These are phyloP conservation scores for Anguilla obscura DNA, from an alignment of 2,797 vertebrate species.

Conservation along the genomic window DNA sequence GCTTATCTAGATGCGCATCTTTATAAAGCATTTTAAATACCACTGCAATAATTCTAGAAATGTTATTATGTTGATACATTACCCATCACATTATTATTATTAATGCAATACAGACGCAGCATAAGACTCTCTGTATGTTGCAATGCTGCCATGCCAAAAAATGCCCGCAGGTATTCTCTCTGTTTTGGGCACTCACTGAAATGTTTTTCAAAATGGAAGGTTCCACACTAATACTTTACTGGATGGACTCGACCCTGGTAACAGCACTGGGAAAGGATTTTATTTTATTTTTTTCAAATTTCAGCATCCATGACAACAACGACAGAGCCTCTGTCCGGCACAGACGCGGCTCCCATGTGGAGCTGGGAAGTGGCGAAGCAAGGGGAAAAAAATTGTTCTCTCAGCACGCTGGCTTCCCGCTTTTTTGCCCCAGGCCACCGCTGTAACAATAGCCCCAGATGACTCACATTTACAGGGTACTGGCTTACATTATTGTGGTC, in stretches of 20 bases:
- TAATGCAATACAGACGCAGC: conserved; percentile 57
- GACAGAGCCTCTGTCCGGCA: not conserved
- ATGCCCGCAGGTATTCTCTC: conserved; percentile 44
- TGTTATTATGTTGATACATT: conserved; percentile 73
- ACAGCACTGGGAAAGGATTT: conserved; percentile 35
- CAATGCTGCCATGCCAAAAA: conserved; percentile 43
- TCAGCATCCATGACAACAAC: conserved; percentile 37
- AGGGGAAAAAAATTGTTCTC: conserved; percentile 47
- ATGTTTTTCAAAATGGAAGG: conserved; percentile 59
- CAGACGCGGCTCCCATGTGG: not conserved
- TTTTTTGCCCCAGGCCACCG: conserved; percentile 62
- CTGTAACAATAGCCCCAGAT: conserved; percentile 64
- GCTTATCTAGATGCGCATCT: conserved; percentile 69
- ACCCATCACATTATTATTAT: conserved; percentile 63
- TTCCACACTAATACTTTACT: conserved; percentile 62
- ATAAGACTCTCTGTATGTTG: conserved; percentile 69
- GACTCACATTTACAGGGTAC: conserved; percentile 59
- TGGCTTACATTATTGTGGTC: conserved; percentile 39
- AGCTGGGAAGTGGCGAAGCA: conserved; percentile 35
- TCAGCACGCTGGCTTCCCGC: conserved; percentile 42
- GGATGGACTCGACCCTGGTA: conserved; percentile 51
- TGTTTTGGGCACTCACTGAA: conserved; percentile 55
- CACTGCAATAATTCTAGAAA: conserved; percentile 71
- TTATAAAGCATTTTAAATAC: conserved; percentile 65
- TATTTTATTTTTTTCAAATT: conserved; percentile 40